Conservation (phyloP, 2,113 vertebrate genomes). For the Globicephala melas region DNA sequence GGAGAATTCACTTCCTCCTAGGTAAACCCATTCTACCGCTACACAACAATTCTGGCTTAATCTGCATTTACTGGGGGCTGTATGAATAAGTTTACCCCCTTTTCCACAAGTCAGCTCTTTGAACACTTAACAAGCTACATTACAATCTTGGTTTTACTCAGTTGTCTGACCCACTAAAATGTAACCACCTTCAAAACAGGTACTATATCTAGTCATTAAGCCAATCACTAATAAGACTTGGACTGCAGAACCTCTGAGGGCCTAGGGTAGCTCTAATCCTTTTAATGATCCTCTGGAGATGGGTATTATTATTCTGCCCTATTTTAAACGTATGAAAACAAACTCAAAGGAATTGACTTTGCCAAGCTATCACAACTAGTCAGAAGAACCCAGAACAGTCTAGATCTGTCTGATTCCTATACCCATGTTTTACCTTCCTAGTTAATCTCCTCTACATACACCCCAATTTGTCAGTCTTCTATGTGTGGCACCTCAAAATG, state of each 20-base stretch:
- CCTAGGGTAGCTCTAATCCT: neutral
- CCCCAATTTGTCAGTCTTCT: neutral
- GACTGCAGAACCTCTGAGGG: neutral
- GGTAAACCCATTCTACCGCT: neutral
- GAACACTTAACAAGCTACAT: neutral
- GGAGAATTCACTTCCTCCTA: neutral
- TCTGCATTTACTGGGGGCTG: neutral
- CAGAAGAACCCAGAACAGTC: neutral
- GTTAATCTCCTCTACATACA: neutral
- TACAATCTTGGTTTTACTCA: neutral
- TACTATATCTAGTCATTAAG: neutral
- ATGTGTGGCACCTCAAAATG: neutral
- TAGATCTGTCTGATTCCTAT: neutral
- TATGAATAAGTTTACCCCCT: neutral
- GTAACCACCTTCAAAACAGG: neutral
- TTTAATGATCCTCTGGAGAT: neutral
- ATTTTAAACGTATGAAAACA: constrained; percentile 2
- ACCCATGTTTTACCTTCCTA: neutral
- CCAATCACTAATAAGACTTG: neutral
- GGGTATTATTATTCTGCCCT: neutral
- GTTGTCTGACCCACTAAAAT: neutral
- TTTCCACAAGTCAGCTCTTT: constrained; percentile 16
- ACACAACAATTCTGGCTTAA: neutral
- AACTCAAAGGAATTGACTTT: neutral
- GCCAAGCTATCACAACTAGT: neutral